Conservation (phyloP, 2,797 vertebrate species). For the Protosalanx chinensis region DNA sequence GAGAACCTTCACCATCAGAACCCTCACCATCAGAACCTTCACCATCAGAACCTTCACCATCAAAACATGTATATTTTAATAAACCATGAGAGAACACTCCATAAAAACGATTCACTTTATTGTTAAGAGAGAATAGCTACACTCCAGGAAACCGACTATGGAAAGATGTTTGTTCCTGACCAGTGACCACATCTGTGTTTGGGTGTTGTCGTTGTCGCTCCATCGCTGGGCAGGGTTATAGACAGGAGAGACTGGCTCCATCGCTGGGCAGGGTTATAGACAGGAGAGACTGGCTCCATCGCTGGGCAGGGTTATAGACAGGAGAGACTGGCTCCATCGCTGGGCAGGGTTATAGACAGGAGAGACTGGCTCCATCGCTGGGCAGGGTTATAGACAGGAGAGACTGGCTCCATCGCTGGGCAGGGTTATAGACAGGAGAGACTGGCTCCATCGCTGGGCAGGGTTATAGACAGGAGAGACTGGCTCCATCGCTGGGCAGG, state of each 20-base stretch:
- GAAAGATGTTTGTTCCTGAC: too few relatives aligned
- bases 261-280: constrained; percentile 41
- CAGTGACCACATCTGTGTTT: constrained; percentile 4
- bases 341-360: constrained; percentile 21
- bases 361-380: constrained; percentile 44
- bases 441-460: constrained; percentile 41
- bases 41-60: too few relatives aligned
- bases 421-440: constrained; percentile 35
- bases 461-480: constrained; percentile 38
- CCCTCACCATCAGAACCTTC: too few relatives aligned
- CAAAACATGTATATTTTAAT: too few relatives aligned
- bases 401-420: constrained; percentile 50
- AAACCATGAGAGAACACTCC: too few relatives aligned
- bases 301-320: constrained; percentile 28
- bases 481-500: constrained; percentile 45
- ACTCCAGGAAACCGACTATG: too few relatives aligned
- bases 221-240: constrained; percentile 41
- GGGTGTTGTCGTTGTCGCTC: constrained; percentile 20
- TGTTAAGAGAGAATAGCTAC: too few relatives aligned
- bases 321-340: constrained; percentile 41
- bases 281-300: constrained; percentile 48
- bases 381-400: constrained; percentile 38
- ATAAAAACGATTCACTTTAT: too few relatives aligned
- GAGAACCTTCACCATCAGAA: too few relatives aligned
- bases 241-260: constrained; percentile 48